These are phyloP conservation scores for Alosa alosa DNA, from an alignment of 2,113 vertebrate species.

Conservation along the genomic window DNA sequence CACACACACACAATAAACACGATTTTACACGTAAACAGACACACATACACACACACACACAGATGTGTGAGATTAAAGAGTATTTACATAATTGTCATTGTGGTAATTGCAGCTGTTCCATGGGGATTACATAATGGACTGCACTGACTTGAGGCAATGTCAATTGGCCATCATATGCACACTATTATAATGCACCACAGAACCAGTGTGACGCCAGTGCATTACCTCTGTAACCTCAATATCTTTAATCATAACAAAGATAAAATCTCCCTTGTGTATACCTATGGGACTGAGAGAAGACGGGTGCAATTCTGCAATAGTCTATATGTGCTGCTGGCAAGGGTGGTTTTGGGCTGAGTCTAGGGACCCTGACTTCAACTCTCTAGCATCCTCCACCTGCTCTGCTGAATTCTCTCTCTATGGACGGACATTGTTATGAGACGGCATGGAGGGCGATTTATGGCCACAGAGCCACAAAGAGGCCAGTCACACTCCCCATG, in stretches of 20 bases:
- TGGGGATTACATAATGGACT: constrained; percentile 14
- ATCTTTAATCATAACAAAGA: not conserved
- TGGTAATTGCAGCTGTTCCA: constrained; percentile 6
- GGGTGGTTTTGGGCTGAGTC: not conserved
- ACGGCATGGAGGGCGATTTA: not conserved
- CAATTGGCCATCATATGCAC: not conserved
- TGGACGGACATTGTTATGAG: not conserved
- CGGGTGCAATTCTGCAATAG: not conserved
- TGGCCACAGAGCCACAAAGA: not conserved
- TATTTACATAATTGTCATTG: constrained; percentile 18
- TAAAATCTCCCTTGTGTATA: not conserved
- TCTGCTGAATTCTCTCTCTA: not conserved
- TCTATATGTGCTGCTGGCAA: not conserved
- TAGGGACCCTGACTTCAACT: not conserved
- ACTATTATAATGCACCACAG: not conserved
- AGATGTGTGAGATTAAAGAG: constrained; percentile 15
- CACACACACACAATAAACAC: not conserved
- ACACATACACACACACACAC: constrained; percentile 3
- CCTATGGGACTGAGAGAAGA: not conserved
- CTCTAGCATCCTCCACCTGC: not conserved
- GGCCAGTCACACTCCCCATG: not conserved
- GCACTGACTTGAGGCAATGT: not conserved
- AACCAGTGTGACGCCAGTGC: not conserved
- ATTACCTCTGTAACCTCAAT: not conserved
- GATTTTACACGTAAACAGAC: not conserved